phyloP scores from a whole-genome alignment of 2,113 vertebrate genomes.

The Microcebus tavaratra region DNA sequence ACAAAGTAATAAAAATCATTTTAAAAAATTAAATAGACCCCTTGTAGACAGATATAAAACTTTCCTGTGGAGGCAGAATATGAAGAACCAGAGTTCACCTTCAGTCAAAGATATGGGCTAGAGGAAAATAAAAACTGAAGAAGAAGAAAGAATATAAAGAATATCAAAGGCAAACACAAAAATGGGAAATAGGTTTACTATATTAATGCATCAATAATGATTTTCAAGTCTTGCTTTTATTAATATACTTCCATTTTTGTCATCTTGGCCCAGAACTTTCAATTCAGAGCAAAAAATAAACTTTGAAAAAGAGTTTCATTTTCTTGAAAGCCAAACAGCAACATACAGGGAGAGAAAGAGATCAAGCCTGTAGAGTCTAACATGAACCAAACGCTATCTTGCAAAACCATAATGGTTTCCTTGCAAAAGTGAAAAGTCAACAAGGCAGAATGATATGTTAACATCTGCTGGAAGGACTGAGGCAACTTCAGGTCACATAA shows the following conservation, averaged over 20 bases:
- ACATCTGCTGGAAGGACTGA: neutral
- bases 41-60: conserved; percentile 5
- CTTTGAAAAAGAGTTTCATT: neutral
- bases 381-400: neutral
- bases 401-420: neutral
- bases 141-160: neutral
- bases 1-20: conserved; percentile 59
- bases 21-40: conserved; percentile 54
- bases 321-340: neutral
- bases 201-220: neutral
- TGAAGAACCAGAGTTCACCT: neutral
- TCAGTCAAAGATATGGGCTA: neutral
- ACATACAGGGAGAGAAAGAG: neutral
- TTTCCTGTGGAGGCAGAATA: neutral
- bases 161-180: neutral
- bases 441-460: neutral
- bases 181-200: neutral
- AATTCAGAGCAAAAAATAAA: conserved; percentile 25
- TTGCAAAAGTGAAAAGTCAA: neutral
- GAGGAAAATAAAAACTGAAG: neutral
- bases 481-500: neutral
- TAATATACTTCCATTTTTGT: neutral
- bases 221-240: neutral
- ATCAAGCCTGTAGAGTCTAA: neutral
- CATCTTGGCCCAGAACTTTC: neutral